Percentiles rank a stretch among this genome's conserved stretches.
These are phyloP conservation scores for Steinernema scapterisci DNA, from an alignment of 2,888 invertebrate genomes.

Conservation along the genomic window DNA sequence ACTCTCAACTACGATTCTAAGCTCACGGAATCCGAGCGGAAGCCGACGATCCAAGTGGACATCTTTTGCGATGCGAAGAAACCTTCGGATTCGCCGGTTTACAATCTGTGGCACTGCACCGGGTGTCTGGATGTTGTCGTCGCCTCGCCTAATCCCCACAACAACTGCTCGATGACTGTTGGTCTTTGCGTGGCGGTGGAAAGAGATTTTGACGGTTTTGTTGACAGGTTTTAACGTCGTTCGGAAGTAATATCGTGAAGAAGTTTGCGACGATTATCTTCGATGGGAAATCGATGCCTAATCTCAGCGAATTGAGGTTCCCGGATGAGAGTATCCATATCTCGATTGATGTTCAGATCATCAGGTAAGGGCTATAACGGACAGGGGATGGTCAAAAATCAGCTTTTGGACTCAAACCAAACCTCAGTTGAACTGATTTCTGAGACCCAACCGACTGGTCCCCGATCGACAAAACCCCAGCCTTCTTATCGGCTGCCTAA, in stretches of 20 bases:
- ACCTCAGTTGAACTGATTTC: too few relatives aligned
- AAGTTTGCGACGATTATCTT: slow-evolving; percentile 13
- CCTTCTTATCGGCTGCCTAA: too few relatives aligned
- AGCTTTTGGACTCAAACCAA: too few relatives aligned
- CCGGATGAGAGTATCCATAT: slow-evolving; percentile 12
- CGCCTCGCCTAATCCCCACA: slow-evolving; percentile 23
- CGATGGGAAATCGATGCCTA: slow-evolving; percentile 18
- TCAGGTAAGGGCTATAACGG: background rate
- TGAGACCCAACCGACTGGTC: too few relatives aligned
- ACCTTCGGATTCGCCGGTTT: background rate
- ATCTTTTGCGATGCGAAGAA: slow-evolving; percentile 20
- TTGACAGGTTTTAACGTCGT: slow-evolving; percentile 8
- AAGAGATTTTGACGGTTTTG: too few relatives aligned
- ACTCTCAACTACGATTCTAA: slow-evolving; percentile 1
- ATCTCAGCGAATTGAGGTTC: background rate
- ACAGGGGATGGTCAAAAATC: too few relatives aligned
- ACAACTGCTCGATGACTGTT: slow-evolving; percentile 30
- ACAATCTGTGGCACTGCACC: slow-evolving; percentile 19
- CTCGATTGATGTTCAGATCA: slow-evolving; percentile 5
- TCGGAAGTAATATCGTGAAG: slow-evolving; percentile 25
- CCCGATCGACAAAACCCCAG: too few relatives aligned
- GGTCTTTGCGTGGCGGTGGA: background rate
- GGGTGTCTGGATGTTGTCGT: slow-evolving; percentile 14
- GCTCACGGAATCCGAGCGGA: background rate
- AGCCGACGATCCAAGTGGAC: slow-evolving; percentile 25